Conservation (phyloP, 2,888 invertebrate genomes). For the Hirtodrosophila cameraria region DNA sequence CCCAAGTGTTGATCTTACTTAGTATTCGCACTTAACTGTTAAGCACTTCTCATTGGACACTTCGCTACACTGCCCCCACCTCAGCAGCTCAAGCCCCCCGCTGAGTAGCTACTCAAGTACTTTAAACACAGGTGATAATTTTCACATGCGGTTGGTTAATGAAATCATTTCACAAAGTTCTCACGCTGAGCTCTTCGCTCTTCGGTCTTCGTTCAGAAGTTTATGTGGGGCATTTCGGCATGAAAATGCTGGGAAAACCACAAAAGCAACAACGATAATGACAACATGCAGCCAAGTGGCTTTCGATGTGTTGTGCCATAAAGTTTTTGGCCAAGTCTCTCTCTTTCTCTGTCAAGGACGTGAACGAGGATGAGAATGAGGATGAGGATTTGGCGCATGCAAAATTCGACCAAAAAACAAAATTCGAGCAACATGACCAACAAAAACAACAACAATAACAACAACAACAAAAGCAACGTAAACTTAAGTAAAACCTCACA, state of each 20-base stretch:
- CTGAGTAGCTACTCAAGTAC: background rate
- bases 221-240: background rate
- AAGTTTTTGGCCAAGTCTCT: constrained; percentile 42
- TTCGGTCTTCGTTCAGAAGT: no score
- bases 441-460: constrained; percentile 23
- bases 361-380: no score
- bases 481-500: constrained; percentile 59
- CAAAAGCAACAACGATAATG: constrained; percentile 9
- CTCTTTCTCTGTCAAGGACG: constrained; percentile 36
- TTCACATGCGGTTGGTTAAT: constrained; percentile 61
- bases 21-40: constrained; percentile 6
- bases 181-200: constrained; percentile 37
- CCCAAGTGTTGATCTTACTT: background rate
- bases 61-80: no score
- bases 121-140: constrained; percentile 56
- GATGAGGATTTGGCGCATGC: constrained; percentile 29
- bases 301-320: constrained; percentile 46
- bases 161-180: constrained; percentile 56
- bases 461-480: constrained; percentile 36
- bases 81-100: background rate
- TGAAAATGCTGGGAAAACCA: constrained; percentile 23
- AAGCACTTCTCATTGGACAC: no score
- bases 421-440: constrained; percentile 59
- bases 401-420: constrained; percentile 34
- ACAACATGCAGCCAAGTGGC: constrained; percentile 41